phyloP scores from a whole-genome alignment of 2,888 invertebrate genomes.

The Venusia cambrica region DNA sequence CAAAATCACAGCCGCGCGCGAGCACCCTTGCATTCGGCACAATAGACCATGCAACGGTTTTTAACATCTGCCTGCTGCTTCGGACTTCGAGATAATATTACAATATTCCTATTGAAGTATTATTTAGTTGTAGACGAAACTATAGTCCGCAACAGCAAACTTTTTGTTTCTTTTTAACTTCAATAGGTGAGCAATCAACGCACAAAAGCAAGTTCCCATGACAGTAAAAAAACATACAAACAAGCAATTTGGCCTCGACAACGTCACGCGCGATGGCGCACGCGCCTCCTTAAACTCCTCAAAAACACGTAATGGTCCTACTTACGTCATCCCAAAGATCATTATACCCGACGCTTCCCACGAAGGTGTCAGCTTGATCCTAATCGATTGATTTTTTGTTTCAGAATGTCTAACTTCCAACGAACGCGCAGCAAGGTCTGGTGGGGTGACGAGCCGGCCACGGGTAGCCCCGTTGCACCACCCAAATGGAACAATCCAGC shows the following conservation, averaged over 20 bases:
- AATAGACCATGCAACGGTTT: constrained; percentile 76
- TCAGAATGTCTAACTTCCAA: constrained; percentile 84
- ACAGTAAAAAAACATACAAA: constrained; percentile 49
- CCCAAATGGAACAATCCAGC: constrained; percentile 54
- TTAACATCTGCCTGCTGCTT: constrained; percentile 64
- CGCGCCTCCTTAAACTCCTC: constrained; percentile 48
- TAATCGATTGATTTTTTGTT: constrained; percentile 53
- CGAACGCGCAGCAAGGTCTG: constrained; percentile 85
- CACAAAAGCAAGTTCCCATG: constrained; percentile 59
- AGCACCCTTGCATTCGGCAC: constrained; percentile 59
- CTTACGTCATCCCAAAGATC: constrained; percentile 69
- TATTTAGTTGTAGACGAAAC: too few relatives aligned
- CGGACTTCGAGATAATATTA: constrained; percentile 39
- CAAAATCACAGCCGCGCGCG: constrained; percentile 58
- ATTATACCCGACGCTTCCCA: constrained; percentile 68
- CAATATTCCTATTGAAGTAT: too few relatives aligned
- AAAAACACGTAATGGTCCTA: constrained; percentile 56
- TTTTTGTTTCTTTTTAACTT: constrained; percentile 34
- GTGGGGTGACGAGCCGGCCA: constrained; percentile 81
- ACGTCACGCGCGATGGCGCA: constrained; percentile 59
- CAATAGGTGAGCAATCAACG: constrained; percentile 39
- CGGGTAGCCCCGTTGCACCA: constrained; percentile 66
- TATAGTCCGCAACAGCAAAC: constrained; percentile 25
- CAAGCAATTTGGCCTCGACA: constrained; percentile 53
- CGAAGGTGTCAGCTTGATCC: constrained; percentile 37